phyloP scores from a whole-genome alignment of 2,113 vertebrate species.

The Engystomops pustulosus region DNA sequence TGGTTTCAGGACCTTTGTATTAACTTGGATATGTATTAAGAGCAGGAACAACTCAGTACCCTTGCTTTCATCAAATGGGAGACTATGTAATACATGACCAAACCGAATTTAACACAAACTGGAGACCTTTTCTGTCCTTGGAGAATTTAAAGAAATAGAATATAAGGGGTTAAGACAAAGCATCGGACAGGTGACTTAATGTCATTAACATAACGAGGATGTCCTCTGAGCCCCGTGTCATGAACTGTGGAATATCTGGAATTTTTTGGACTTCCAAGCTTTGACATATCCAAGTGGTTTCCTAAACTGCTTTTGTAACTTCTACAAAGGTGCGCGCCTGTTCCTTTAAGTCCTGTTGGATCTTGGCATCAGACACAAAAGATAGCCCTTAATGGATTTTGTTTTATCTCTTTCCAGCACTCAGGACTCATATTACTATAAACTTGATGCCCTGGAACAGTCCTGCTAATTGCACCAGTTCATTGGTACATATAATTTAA shows the following conservation, averaged over 20 bases:
- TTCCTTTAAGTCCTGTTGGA: slow-evolving; percentile 50
- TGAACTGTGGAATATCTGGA: slow-evolving; percentile 48
- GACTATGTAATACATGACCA: no score
- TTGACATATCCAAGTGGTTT: slow-evolving; percentile 49
- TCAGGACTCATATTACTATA: slow-evolving; percentile 43
- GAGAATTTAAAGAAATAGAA: no score
- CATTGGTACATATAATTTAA: slow-evolving; percentile 49
- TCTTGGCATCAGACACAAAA: slow-evolving; percentile 52
- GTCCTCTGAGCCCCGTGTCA: background rate
- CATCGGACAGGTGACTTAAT: background rate
- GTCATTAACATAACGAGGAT: slow-evolving; percentile 25
- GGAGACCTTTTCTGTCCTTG: no score
- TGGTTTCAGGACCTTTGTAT: no score
- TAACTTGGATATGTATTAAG: no score
- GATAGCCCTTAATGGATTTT: slow-evolving; percentile 47
- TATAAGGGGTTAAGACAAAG: slow-evolving; percentile 5
- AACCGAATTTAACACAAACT: no score
- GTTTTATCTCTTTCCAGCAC: slow-evolving; percentile 53
- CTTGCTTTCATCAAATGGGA: no score
- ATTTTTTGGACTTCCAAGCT: slow-evolving; percentile 39
- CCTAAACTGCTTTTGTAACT: slow-evolving; percentile 40
- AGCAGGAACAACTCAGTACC: no score
- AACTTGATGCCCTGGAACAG: slow-evolving; percentile 49
- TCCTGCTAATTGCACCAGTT: slow-evolving; percentile 47
- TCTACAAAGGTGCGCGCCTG: slow-evolving; percentile 41